These are phyloP conservation scores for Sorex araneus DNA, from an alignment of 2,113 vertebrate species.

Conservation along the genomic window DNA sequence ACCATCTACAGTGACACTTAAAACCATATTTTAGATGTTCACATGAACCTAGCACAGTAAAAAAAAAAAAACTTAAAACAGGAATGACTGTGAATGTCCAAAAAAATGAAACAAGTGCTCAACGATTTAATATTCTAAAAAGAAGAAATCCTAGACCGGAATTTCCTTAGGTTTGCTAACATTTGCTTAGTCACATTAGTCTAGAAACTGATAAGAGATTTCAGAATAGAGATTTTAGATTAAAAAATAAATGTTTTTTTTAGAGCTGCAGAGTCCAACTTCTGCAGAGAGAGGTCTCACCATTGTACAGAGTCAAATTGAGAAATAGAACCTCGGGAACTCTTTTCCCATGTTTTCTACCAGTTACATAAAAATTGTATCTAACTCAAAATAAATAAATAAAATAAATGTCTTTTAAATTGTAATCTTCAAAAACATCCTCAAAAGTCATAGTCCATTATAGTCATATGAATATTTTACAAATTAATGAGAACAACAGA, in stretches of 20 bases:
- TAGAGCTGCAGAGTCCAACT: too few relatives aligned
- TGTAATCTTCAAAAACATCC: constrained; percentile 10
- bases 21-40: constrained; percentile 53
- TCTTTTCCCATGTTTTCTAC: too few relatives aligned
- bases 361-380: too few relatives aligned
- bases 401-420: neutral
- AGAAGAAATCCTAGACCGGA: neutral
- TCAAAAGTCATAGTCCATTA: constrained; percentile 30
- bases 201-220: too few relatives aligned
- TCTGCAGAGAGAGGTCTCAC: too few relatives aligned
- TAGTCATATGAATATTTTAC: constrained; percentile 17
- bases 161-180: neutral
- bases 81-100: neutral
- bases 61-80: neutral
- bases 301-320: too few relatives aligned
- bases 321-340: too few relatives aligned
- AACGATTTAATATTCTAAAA: neutral
- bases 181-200: constrained; percentile 31
- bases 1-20: constrained; percentile 12
- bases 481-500: constrained; percentile 56
- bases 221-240: too few relatives aligned
- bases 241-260: too few relatives aligned
- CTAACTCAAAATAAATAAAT: too few relatives aligned
- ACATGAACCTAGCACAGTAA: neutral
- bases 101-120: constrained; percentile 44